Base-by-base conservation (phyloP, 1,140 invertebrate genomes). In the Atta texana region DNA sequence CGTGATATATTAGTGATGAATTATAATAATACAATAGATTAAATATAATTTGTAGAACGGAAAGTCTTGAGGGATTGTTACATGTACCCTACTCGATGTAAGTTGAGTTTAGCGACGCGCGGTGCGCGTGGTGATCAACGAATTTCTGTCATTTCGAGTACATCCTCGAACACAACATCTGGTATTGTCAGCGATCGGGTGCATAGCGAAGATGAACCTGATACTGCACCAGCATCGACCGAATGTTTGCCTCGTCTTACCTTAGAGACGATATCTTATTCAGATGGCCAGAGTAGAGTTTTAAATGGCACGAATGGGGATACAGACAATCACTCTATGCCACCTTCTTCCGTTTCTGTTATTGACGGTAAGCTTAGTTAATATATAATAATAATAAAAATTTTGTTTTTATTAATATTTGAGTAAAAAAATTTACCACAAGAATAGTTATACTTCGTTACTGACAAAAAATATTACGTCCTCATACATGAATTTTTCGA, bases 141-240 rank as follows among this genome's bases (percentile, higher is more conserved):
- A 87, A 97, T 98, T 92, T 99, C 98, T 24, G 97, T 99, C 16
- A 98, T 99, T 92, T 98, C 98, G 66, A 98, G 97, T 92, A 98
- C 98, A 53, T 99, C 98, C 85, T 99, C 98, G 4, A 99, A 99
- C 92, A 99, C 98, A 55, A 99, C 98, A 3, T 99, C 98, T 7
- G 98, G 98, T 66, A 99, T 99, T 86, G 98, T 99, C 12, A 99
- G 98, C 93, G 98, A 99, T 94, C 96, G 98, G 87, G 98, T 99
- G 68, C 98, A 98, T 94, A 99, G 98, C 74, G 97, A 99, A 94
- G 98, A 99, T 94, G 98, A 99, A 94, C 96, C 98, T 82, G 98
- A 98, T 95, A 98, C 92, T 89, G 96, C 90, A 88, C 96, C 92
- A 92, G 96, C 82, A 91, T 96, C 86, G 24, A 95, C 93, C 16